phyloP scores from a whole-genome alignment of 2,113 vertebrate species.

The Furnarius figulus region DNA sequence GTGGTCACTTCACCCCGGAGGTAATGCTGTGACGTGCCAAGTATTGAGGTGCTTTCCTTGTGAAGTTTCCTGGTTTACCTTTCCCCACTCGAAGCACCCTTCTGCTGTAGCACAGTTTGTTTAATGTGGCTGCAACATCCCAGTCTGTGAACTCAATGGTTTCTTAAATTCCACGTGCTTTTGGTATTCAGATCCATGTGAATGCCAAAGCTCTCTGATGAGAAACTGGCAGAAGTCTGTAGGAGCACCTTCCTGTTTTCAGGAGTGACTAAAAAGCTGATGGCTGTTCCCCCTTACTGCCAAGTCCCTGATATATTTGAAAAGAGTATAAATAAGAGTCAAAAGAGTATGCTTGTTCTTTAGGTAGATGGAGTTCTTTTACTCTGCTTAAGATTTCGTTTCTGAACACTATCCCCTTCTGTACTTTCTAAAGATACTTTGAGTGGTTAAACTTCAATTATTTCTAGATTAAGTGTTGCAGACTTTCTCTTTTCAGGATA shows the following conservation, averaged over 20 bases:
- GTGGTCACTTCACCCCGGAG: not conserved
- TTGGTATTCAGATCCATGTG: not conserved
- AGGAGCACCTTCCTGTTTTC: too few relatives aligned
- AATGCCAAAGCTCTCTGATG: too few relatives aligned
- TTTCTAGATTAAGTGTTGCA: not conserved
- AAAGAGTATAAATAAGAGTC: not conserved
- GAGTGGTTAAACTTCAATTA: not conserved
- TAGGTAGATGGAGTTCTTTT: too few relatives aligned
- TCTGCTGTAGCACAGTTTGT: not conserved
- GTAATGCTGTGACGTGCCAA: not conserved
- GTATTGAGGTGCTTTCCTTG: not conserved
- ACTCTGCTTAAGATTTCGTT: not conserved
- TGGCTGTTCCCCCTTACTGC: not conserved
- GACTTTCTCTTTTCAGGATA: not conserved
- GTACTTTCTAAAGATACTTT: not conserved
- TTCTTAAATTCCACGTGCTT: not conserved
- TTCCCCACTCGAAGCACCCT: not conserved
- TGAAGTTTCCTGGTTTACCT: not conserved
- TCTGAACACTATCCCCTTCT: not conserved
- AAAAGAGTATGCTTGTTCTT: too few relatives aligned
- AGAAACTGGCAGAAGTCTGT: too few relatives aligned
- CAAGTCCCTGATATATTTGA: not conserved
- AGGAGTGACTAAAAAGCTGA: not conserved
- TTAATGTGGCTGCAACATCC: too few relatives aligned
- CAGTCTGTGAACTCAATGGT: rapidly evolving